Percentiles rank a stretch among this genome's conserved stretches.
Conservation (phyloP, 1,140 invertebrate species). For the Bradysia coprophila region DNA sequence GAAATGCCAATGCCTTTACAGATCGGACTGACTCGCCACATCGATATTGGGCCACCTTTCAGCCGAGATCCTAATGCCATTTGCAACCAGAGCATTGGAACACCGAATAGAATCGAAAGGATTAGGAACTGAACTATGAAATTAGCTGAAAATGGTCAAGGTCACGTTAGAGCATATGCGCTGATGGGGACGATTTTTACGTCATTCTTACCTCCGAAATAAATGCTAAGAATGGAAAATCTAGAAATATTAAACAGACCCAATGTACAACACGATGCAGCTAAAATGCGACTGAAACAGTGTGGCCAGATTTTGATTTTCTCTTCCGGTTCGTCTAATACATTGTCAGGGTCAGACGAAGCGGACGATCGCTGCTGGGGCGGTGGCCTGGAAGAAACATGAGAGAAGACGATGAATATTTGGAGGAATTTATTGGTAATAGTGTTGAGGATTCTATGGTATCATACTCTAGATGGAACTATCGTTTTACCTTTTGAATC, state of each 20-base stretch:
- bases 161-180: too few species aligned
- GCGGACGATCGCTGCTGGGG: too few species aligned
- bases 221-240: slow-evolving; percentile 69
- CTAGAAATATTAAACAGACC: slow-evolving; percentile 77
- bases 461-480: too few species aligned
- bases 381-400: too few species aligned
- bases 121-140: slow-evolving; percentile 80
- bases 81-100: slow-evolving; percentile 70
- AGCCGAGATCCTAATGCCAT: slow-evolving; percentile 71
- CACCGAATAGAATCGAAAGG: slow-evolving; percentile 63
- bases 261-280: slow-evolving; percentile 64
- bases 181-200: too few species aligned
- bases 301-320: slow-evolving; percentile 46
- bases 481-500: too few species aligned
- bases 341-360: too few species aligned
- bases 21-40: slow-evolving; percentile 84
- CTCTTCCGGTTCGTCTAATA: too few species aligned
- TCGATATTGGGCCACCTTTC: slow-evolving; percentile 66
- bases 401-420: too few species aligned
- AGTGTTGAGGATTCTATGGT: too few species aligned
- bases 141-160: slow-evolving; percentile 38
- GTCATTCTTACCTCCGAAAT: slow-evolving; percentile 53
- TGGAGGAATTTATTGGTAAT: too few species aligned
- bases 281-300: slow-evolving; percentile 55
- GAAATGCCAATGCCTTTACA: slow-evolving; percentile 78